phyloP scores from a whole-genome alignment of 2,888 invertebrate species.

The Thumatha senex region DNA sequence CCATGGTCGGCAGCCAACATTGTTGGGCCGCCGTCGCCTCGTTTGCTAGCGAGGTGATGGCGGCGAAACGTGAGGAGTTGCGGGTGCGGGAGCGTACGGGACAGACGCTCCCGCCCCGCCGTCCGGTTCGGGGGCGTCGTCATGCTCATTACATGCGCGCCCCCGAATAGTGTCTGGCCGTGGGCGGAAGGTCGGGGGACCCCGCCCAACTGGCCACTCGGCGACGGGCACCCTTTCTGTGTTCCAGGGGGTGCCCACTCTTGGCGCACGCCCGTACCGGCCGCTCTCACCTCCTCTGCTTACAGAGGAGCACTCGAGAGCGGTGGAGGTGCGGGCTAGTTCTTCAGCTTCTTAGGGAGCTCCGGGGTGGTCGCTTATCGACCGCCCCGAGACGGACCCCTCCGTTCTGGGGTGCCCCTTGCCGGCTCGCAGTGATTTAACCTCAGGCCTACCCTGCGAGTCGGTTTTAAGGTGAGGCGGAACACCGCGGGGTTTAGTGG shows the following conservation, averaged over 20 bases:
- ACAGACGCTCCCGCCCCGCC: not conserved
- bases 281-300: not conserved
- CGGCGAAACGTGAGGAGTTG: not conserved
- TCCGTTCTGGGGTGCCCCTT: not conserved
- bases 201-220: not conserved
- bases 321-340: not conserved
- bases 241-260: not conserved
- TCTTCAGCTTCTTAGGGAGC: not conserved
- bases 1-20: conserved; percentile 11
- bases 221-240: not conserved
- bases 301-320: not conserved
- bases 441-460: too few relatives aligned
- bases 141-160: not conserved
- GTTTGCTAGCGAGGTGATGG: not conserved
- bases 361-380: not conserved
- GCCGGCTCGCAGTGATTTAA: not conserved
- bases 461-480: too few relatives aligned
- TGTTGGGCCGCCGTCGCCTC: conserved; percentile 12
- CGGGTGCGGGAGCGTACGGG: not conserved
- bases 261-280: too few relatives aligned
- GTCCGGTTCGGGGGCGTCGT: not conserved
- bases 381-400: not conserved
- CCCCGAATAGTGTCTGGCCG: not conserved
- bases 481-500: too few relatives aligned
- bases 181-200: not conserved